phyloP scores from a whole-genome alignment of 2,113 vertebrate species.

The Strigops habroptila region DNA sequence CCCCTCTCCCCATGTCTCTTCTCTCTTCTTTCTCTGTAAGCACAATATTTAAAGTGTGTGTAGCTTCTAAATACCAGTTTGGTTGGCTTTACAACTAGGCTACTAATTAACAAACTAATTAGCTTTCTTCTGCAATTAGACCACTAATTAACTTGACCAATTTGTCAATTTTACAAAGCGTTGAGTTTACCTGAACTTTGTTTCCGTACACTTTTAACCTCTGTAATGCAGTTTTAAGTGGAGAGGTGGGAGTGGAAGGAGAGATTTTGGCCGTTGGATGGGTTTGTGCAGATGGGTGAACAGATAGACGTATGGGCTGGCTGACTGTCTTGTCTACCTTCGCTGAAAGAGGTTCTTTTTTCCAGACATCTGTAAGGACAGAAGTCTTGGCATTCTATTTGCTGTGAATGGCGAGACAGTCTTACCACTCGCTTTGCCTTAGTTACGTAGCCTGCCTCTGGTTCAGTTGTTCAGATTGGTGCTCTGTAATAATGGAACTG shows the following conservation, averaged over 20 bases:
- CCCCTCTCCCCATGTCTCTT: not conserved
- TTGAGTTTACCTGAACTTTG: not conserved
- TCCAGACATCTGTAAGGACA: not conserved
- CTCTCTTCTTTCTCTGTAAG: not conserved
- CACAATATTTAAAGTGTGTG: not conserved
- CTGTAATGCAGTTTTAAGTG: not conserved
- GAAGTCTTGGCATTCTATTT: not conserved
- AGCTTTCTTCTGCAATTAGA: not conserved
- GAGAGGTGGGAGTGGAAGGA: not conserved
- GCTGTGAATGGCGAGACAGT: not conserved
- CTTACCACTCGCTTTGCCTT: not conserved
- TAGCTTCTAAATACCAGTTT: not conserved
- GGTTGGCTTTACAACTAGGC: not conserved
- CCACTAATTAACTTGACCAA: not conserved
- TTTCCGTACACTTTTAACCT: not conserved
- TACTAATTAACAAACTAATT: not conserved
- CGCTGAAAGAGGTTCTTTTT: not conserved
- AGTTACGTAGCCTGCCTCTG: not conserved
- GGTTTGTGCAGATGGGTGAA: not conserved
- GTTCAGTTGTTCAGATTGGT: not conserved
- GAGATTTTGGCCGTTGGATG: rapidly evolving
- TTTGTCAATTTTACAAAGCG: not conserved
- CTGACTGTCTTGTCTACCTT: not conserved
- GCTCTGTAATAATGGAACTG: not conserved
- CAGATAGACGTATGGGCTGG: not conserved